phyloP scores from a whole-genome alignment of 2,888 invertebrate genomes.

The Doris montereyensis region DNA sequence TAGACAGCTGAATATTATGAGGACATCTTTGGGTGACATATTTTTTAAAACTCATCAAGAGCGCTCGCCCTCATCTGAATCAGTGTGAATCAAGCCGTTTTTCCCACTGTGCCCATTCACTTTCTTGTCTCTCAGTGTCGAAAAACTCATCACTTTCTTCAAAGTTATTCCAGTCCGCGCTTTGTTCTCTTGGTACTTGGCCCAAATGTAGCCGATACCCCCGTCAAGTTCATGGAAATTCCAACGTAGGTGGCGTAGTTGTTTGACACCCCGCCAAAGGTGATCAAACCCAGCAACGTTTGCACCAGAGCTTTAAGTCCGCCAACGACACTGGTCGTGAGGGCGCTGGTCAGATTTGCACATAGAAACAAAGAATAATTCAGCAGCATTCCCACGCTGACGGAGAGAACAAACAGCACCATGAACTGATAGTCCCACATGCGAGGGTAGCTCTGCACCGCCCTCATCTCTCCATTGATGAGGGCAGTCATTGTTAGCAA shows the following conservation, averaged over 20 bases:
- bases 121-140: constrained; percentile 25
- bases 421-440: constrained; percentile 58
- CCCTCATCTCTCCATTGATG: constrained; percentile 57
- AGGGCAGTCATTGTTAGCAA: constrained; percentile 62
- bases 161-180: constrained; percentile 43
- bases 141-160: constrained; percentile 58
- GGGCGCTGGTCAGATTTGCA: constrained; percentile 73
- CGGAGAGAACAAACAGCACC: constrained; percentile 63
- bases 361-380: constrained; percentile 74
- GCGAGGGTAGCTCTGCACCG: constrained; percentile 46
- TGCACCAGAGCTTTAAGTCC: constrained; percentile 73
- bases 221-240: constrained; percentile 71
- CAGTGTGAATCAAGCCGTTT: no score
- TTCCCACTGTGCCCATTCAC: no score
- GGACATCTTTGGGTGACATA: no score
- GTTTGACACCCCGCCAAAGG: constrained; percentile 73
- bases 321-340: constrained; percentile 73
- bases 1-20: no score
- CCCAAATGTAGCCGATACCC: constrained; percentile 72
- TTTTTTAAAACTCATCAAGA: no score
- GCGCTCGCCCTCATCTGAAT: no score
- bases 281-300: constrained; percentile 73
- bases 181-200: constrained; percentile 67
- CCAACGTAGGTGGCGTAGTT: constrained; percentile 68
- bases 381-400: constrained; percentile 69